Base-by-base conservation (phyloP, 1,140 invertebrate species). In the Delia radicum region DNA sequence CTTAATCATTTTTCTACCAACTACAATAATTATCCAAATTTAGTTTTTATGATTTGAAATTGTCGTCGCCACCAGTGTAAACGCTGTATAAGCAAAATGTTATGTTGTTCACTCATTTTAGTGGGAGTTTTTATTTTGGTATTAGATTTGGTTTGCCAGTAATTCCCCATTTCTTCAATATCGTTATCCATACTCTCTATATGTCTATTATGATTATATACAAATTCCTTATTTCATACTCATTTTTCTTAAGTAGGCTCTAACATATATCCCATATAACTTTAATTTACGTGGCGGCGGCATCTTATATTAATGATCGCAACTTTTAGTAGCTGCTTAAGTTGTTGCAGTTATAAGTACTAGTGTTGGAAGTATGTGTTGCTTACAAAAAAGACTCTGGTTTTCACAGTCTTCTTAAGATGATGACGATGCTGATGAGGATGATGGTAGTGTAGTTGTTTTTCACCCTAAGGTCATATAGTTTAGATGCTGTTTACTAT, bases 241-340 rank as follows among this genome's bases (percentile, higher is more conserved):
- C 48, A 62, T 65, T 63, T 21, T 55, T 55, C 48, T 55, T 55
- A 55, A 69, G 29, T 37, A 69, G 65, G 65, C 29, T 69, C 65
- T 24, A 69, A 69, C 65, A 69, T 55, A 55, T 55, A 21, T 55
- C 73, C n/a, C 48, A 29, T 74, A 31, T 21, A 27, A 28, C 61
- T 21, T 28, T 28, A 65, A 61, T 63, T 37, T 74, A 13, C 37
- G 33, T 31, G 48, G 48, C 21, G 48, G n/a, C 31, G 73, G 61
- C 61, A 37, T 31, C 27, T 74, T 7, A 21, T 42, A 37, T 74
- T 65, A 31, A 29, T 73, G 72, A 18, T 55, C 2, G 55, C 18
- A 71, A 13, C 13, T 37, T 63, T 55, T 74, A 63, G 55, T 65
- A 27, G 73, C 21, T 42, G 61, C 37, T 42, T 13, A 27, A 65